These are phyloP conservation scores for Brachionus paranguensis DNA, from an alignment of 1,140 invertebrate species.

Conservation along the genomic window DNA sequence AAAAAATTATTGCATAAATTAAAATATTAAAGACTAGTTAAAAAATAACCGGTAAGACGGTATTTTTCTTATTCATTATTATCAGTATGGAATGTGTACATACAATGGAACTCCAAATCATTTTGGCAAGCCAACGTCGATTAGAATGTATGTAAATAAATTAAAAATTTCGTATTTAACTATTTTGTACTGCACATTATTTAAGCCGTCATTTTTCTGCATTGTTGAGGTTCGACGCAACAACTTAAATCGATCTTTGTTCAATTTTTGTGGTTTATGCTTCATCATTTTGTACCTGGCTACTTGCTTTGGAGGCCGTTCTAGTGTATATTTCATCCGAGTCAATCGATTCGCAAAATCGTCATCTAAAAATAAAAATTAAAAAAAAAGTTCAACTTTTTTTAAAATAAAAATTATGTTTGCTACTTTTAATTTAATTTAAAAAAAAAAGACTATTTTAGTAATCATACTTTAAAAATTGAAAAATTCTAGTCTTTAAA, in stretches of 20 bases:
- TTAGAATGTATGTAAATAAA: conserved; percentile 21
- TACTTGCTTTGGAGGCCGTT: conserved; percentile 46
- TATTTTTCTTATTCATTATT: background rate
- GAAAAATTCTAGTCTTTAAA: no score
- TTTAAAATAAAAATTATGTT: background rate
- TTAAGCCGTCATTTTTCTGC: conserved; percentile 12
- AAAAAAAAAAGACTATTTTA: no score
- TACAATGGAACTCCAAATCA: background rate
- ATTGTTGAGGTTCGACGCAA: background rate
- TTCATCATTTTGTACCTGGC: conserved; percentile 53
- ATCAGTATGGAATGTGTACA: background rate
- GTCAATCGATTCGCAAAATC: background rate
- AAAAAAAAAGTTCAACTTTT: background rate
- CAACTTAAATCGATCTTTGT: conserved; percentile 28
- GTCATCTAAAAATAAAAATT: background rate
- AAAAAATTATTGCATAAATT: background rate
- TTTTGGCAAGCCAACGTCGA: conserved; percentile 11
- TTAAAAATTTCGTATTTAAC: background rate
- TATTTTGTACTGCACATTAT: background rate
- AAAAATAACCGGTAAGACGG: background rate
- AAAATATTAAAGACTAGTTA: background rate
- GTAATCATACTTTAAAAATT: no score
- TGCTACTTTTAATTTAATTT: no score
- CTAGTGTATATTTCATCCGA: conserved; percentile 36
- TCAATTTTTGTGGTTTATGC: conserved; percentile 42